Conservation (phyloP, 2,888 invertebrate genomes). For the Peribatodes rhomboidaria region DNA sequence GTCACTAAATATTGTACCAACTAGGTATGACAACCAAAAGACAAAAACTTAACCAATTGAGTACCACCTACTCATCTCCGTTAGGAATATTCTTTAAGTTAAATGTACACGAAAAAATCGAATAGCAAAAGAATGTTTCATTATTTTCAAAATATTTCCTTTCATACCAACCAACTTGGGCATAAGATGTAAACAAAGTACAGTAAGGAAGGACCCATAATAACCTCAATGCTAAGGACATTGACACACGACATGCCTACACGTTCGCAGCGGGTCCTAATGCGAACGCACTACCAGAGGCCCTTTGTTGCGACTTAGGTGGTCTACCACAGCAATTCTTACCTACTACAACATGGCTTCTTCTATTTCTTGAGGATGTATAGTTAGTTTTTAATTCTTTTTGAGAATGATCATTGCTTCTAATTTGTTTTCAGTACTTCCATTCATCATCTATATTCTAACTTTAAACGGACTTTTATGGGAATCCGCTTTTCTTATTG, state of each 20-base stretch:
- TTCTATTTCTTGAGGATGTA: not conserved
- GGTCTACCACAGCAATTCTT: conserved; percentile 45
- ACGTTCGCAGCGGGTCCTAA: conserved; percentile 60
- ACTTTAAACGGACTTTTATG: no score
- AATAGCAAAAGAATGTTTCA: no score
- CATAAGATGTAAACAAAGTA: conserved; percentile 31
- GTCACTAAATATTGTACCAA: not conserved
- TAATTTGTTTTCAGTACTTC: not conserved
- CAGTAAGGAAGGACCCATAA: conserved; percentile 27
- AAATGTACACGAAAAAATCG: no score
- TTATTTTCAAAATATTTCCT: not conserved
- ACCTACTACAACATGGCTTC: not conserved
- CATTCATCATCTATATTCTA: no score
- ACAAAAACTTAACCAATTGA: no score
- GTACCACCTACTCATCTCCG: no score
- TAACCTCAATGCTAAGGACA: conserved; percentile 52
- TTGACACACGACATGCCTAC: conserved; percentile 71
- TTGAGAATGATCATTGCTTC: no score
- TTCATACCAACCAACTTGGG: conserved; percentile 1
- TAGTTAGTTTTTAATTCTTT: not conserved
- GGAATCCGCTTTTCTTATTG: no score
- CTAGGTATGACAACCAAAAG: no score
- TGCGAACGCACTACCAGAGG: conserved; percentile 48
- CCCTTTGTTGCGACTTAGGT: conserved; percentile 59
- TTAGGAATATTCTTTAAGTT: no score